These are phyloP conservation scores for Phyllotreta striolata DNA, from an alignment of 2,888 invertebrate genomes.

Conservation along the genomic window DNA sequence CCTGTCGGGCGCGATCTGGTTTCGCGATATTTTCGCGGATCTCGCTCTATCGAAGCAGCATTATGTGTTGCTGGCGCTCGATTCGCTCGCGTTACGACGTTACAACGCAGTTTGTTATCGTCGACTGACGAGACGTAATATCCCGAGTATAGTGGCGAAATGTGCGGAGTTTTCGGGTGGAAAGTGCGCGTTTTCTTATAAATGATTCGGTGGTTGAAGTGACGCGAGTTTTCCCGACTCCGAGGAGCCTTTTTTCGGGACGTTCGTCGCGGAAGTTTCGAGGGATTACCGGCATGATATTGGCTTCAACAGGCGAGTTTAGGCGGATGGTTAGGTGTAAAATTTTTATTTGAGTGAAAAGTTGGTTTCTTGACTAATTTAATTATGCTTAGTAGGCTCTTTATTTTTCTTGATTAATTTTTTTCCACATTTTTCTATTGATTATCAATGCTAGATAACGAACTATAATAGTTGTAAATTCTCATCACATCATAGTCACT, in stretches of 20 bases:
- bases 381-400: too few relatives aligned
- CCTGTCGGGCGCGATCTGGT: not conserved
- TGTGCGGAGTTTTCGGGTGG: conserved; percentile 8
- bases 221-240: too few relatives aligned
- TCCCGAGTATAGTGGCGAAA: conserved; percentile 10
- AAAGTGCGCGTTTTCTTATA: conserved; percentile 30
- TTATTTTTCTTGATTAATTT: too few relatives aligned
- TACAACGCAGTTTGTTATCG: conserved; percentile 15
- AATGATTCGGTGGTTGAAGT: conserved; percentile 8
- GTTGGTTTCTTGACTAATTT: too few relatives aligned
- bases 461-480: too few relatives aligned
- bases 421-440: too few relatives aligned
- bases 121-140: conserved; percentile 7
- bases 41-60: not conserved
- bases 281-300: conserved; percentile 19
- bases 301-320: conserved; percentile 23
- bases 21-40: not conserved
- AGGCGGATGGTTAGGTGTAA: not conserved
- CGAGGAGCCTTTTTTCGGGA: not conserved
- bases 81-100: not conserved
- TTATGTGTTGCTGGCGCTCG: not conserved
- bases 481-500: too few relatives aligned
- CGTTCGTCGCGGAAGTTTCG: not conserved
- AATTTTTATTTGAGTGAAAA: not conserved
- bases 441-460: too few relatives aligned